These are phyloP conservation scores for Dolomedes plantarius DNA, from an alignment of 2,888 invertebrate species.

Conservation along the genomic window DNA sequence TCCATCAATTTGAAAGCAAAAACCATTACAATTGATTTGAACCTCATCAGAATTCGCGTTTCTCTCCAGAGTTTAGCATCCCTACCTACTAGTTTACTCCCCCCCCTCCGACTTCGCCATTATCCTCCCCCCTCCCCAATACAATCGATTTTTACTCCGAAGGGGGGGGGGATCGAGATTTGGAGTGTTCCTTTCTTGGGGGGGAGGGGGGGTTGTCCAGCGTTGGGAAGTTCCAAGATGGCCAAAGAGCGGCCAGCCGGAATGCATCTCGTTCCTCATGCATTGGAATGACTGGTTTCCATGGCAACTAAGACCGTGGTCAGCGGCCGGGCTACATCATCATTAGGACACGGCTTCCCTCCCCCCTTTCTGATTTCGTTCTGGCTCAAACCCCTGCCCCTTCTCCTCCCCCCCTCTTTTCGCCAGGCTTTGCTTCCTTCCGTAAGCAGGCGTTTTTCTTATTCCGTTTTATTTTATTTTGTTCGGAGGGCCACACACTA, in stretches of 20 bases:
- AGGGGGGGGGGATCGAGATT: constrained; percentile 25
- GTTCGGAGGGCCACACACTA: neutral
- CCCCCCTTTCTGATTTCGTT: constrained; percentile 2
- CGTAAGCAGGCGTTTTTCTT: constrained; percentile 27
- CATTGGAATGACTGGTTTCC: constrained; percentile 71
- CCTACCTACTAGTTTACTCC: constrained; percentile 66
- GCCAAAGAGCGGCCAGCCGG: constrained; percentile 68
- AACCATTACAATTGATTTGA: constrained; percentile 38
- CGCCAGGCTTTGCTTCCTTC: constrained; percentile 33
- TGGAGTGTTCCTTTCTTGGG: constrained; percentile 37
- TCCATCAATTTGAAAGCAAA: neutral
- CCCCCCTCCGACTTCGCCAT: constrained; percentile 58
- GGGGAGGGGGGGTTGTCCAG: constrained; percentile 23
- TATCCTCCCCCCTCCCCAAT: constrained; percentile 61
- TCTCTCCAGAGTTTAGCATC: constrained; percentile 60
- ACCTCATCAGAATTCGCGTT: constrained; percentile 48
- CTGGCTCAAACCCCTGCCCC: neutral
- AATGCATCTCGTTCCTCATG: constrained; percentile 72
- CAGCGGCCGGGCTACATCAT: constrained; percentile 71
- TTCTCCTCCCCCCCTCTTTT: constrained; percentile 21
- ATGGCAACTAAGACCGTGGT: constrained; percentile 72
- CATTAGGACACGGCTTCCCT: constrained; percentile 63
- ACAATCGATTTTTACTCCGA: constrained; percentile 62
- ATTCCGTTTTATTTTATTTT: constrained; percentile 10
- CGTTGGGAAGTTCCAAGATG: constrained; percentile 68